These are phyloP conservation scores for Chloropsis cyanopogon DNA, from an alignment of 2,113 vertebrate species.

Conservation along the genomic window DNA sequence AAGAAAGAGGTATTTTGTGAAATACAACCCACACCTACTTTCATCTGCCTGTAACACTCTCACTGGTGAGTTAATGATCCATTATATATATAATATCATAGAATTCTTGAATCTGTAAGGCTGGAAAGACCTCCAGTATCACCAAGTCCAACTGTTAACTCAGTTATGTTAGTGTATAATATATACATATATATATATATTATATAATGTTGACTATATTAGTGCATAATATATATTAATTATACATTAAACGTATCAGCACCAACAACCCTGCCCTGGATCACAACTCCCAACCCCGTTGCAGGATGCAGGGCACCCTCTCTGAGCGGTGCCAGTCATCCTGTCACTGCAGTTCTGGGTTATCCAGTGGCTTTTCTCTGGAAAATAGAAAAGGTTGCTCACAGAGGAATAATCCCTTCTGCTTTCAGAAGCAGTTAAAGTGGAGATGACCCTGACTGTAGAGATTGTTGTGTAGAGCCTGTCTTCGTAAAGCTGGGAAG, in stretches of 20 bases:
- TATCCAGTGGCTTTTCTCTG: neutral
- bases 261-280: neutral
- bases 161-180: neutral
- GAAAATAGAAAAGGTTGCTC: neutral
- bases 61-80: neutral
- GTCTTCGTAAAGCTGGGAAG: neutral
- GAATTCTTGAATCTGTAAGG: neutral
- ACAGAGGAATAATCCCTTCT: neutral
- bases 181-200: no score
- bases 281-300: neutral
- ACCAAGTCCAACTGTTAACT: neutral
- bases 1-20: neutral
- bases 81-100: neutral
- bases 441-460: neutral
- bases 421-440: neutral
- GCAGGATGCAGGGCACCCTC: neutral
- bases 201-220: no score
- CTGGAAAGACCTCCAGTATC: neutral
- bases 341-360: neutral
- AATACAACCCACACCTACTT: neutral
- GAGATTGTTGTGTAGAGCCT: neutral
- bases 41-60: neutral
- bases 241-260: rapidly evolving
- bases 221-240: no score
- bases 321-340: neutral